A percentile compares a stretch with the other conserved stretches of the same genome.
Conservation (phyloP, 2,888 invertebrate species). For the Arrhopalites spinosus region DNA sequence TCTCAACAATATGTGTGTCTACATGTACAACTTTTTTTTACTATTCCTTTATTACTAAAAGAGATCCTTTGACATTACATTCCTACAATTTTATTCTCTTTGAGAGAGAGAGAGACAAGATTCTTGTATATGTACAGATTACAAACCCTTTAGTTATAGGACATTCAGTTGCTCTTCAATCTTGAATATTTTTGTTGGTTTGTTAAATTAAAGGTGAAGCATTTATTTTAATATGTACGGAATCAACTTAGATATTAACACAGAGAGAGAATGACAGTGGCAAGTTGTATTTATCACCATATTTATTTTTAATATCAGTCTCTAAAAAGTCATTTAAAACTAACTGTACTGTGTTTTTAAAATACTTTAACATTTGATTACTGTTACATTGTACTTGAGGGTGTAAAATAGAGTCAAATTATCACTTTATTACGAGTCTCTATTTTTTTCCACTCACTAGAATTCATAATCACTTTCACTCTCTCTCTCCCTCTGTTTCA, state of each 20-base stretch:
- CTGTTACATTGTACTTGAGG: not conserved
- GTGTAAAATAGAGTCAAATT: constrained; percentile 17
- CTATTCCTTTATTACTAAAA: not conserved
- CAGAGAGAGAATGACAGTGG: no score
- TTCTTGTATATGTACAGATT: not conserved
- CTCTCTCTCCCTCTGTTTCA: not conserved
- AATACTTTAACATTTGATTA: not conserved
- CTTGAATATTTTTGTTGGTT: no score
- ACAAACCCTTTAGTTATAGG: not conserved
- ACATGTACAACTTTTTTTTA: not conserved
- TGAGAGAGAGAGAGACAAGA: not conserved
- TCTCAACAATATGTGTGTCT: not conserved
- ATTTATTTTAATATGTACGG: no score
- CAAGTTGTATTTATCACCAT: not conserved
- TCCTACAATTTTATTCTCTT: not conserved
- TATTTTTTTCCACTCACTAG: not conserved
- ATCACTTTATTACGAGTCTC: constrained; percentile 26
- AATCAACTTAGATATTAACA: no score
- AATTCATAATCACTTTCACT: not conserved
- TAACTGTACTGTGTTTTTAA: no score
- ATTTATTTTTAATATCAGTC: not conserved
- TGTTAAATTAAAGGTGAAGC: no score
- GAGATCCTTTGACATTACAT: not conserved
- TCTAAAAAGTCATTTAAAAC: not conserved
- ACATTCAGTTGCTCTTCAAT: no score